Conservation (phyloP, 1,140 invertebrate genomes). For the Myzus persicae region DNA sequence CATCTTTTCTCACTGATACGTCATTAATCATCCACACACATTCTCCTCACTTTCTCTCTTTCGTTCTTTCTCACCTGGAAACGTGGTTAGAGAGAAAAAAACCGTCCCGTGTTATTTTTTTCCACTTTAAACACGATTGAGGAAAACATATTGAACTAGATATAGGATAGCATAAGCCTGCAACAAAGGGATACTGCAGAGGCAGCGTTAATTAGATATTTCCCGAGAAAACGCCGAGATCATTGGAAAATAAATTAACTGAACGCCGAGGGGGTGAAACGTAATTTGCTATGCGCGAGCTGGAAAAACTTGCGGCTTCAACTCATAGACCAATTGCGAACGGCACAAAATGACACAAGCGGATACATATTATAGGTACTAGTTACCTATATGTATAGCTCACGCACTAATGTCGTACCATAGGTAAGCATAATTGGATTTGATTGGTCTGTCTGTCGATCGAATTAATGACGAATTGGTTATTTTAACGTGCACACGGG, state of each 20-base stretch:
- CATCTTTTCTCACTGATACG: not conserved
- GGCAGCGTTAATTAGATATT: slow-evolving; percentile 40
- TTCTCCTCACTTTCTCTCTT: not conserved
- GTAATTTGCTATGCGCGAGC: not conserved
- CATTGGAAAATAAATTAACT: not conserved
- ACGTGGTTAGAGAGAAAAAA: not conserved
- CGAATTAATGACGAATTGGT: not conserved
- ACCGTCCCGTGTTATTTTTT: not conserved
- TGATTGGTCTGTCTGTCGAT: slow-evolving; percentile 9
- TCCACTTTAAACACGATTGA: not conserved
- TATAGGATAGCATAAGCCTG: too few species aligned
- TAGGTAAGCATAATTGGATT: slow-evolving; percentile 13
- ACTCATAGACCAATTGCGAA: not conserved
- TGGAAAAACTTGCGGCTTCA: not conserved
- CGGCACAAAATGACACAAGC: not conserved
- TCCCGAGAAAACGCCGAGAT: not conserved
- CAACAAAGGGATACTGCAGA: not conserved
- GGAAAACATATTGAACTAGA: not conserved
- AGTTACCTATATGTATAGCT: not conserved
- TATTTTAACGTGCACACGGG: not conserved
- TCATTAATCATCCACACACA: slow-evolving; percentile 19
- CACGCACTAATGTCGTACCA: not conserved
- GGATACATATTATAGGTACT: not conserved
- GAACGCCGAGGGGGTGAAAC: not conserved
- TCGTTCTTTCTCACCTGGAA: not conserved